Evolutionary conservation across 2,797 vertebrate genomes (phyloP).

Genomic region (Lepilemur ruficaudatus): DNA sequence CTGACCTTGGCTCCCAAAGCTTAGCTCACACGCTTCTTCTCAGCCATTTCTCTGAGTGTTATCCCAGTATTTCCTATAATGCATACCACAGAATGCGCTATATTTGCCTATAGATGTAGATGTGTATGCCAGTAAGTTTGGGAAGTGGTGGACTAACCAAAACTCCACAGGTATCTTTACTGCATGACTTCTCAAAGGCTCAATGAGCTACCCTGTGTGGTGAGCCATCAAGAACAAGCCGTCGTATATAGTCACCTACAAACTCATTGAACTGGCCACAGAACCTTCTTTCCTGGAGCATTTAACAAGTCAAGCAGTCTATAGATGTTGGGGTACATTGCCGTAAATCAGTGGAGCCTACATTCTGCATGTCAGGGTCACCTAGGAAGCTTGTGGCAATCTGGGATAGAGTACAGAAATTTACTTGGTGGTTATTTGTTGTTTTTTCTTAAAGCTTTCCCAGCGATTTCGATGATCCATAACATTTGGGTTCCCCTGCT

Average conservation of each 20-base stretch:
- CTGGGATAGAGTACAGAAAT: neutral
- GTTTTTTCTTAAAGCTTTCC: constrained; percentile 11
- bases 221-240: neutral
- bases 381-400: neutral
- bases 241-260: neutral
- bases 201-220: neutral
- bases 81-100: neutral
- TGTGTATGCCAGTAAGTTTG: neutral
- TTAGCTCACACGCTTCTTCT: neutral
- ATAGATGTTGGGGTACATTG: neutral
- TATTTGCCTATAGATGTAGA: neutral
- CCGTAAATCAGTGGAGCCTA: neutral
- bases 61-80: neutral
- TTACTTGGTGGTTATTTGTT: neutral
- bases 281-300: neutral
- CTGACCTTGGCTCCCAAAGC: neutral
- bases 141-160: neutral
- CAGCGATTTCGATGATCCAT: neutral
- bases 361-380: neutral
- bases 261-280: neutral
- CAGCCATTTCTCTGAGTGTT: neutral
- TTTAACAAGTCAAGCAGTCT: neutral
- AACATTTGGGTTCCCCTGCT: neutral
- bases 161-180: neutral
- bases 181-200: neutral